A percentile compares a stretch with the other conserved stretches of the same genome.
Conservation (phyloP, 2,113 vertebrate species). For the Microcebus jonahi region DNA sequence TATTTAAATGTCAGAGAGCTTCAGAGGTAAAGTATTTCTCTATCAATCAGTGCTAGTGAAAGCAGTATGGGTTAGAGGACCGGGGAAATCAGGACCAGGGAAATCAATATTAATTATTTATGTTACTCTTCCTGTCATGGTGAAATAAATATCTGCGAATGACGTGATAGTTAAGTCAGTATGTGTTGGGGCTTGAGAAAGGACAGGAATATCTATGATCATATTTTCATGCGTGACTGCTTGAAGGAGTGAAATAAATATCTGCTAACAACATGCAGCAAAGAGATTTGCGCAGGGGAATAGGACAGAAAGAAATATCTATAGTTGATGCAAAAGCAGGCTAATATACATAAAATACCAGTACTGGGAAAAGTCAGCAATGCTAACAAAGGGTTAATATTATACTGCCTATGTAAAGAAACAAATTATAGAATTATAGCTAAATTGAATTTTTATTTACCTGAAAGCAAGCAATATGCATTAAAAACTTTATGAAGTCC, state of each 20-base stretch:
- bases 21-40: constrained; percentile 61
- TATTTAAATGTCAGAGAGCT: constrained; percentile 66
- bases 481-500: neutral
- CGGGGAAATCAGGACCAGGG: neutral
- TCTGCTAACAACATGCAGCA: constrained; percentile 48
- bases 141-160: constrained; percentile 66
- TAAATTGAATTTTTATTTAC: neutral
- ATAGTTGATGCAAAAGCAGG: neutral
- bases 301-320: constrained; percentile 6
- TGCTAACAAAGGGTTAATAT: neutral
- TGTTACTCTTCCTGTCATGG: constrained; percentile 44
- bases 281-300: constrained; percentile 7
- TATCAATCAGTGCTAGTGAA: constrained; percentile 28
- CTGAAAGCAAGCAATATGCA: neutral
- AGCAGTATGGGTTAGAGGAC: constrained; percentile 29
- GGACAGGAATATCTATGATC: constrained; percentile 61
- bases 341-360: neutral
- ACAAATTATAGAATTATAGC: neutral
- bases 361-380: neutral
- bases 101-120: constrained; percentile 75
- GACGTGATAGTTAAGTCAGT: constrained; percentile 40
- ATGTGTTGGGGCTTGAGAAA: constrained; percentile 54
- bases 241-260: constrained; percentile 57
- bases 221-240: constrained; percentile 66
- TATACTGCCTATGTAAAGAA: neutral